Base-by-base conservation (phyloP, 2,797 vertebrate species). In the Amblyopsis hoosieri region DNA sequence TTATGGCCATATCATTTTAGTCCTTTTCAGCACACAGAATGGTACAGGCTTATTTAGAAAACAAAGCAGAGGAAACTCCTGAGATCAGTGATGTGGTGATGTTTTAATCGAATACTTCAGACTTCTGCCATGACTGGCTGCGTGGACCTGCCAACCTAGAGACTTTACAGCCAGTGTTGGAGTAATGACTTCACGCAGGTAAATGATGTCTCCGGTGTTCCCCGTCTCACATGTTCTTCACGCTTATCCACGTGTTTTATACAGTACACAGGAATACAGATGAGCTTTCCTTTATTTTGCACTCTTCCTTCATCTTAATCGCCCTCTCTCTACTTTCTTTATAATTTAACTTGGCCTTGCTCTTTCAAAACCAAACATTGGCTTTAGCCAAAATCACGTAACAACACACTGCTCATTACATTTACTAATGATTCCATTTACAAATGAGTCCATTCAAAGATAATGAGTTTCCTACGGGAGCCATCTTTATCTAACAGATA, bases 101-200 rank as follows among this genome's bases (percentile, higher is more conserved):
- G 56, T 80, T 86, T 84, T 77, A 76, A 85, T 88, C 75, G 76
- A 76, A 86, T 45, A 31, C 67, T 79, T 84, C 79, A 82, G 48
- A 31, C 45, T 74, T 78, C 73, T 33, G 53, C 68, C 68, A 64
- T 76, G 76, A 83, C 81, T 76, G 68, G 57, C 49, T 66, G 75
- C 57, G 57, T 66, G 45, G 69, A 31, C 56, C 78, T 64, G 79
- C 66, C 56, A 76, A 76, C 64, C 63, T 57, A 56, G 57, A 57
- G 54, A 72, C 13, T 23, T 12, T 31, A 57, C 64, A 57, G 45
- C 48, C 45, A 61, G 29, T 7, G 53, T 59, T 64, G 2, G 13
- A 15, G 49, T 62, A 56, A 70, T 68, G 56, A 10, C 57, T 78
- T 71, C 53, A 67, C 46, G 31, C 47, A 50, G 29, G 29, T 64